Evolutionary conservation across 1,140 invertebrate species (phyloP).

Genomic region (Eriosoma lanigerum): DNA sequence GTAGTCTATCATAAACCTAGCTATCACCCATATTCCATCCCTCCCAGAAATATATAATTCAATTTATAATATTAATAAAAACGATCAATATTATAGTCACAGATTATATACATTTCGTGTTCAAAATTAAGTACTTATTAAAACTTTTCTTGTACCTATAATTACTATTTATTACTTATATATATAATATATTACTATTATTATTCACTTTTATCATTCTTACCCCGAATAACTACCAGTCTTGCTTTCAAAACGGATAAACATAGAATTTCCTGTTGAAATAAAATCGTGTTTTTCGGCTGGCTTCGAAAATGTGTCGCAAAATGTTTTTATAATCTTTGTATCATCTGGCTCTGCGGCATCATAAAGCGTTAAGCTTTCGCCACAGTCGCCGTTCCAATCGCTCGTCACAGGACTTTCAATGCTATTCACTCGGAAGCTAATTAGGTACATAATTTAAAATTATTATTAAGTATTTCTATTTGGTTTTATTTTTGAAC

Average conservation of each 20-base stretch:
- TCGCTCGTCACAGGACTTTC: constrained; percentile 78
- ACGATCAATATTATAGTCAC: no score
- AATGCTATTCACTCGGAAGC: constrained; percentile 84
- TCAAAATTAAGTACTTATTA: no score
- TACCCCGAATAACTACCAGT: constrained; percentile 86
- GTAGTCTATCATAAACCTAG: no score
- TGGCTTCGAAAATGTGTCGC: constrained; percentile 85
- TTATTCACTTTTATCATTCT: constrained; percentile 55
- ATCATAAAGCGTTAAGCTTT: constrained; percentile 85
- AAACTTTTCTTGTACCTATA: no score
- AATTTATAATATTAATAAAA: no score
- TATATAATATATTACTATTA: neutral
- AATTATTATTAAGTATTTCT: neutral
- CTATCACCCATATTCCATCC: no score
- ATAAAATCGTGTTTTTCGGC: constrained; percentile 92
- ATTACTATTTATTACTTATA: no score
- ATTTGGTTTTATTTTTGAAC: no score
- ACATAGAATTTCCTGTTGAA: constrained; percentile 79
- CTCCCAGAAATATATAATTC: no score
- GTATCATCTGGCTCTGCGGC: constrained; percentile 81
- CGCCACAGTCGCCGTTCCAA: constrained; percentile 83
- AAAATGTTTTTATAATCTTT: constrained; percentile 86
- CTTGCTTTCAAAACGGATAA: constrained; percentile 85
- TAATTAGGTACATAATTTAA: constrained; percentile 57
- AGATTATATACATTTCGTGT: no score